phyloP scores from a whole-genome alignment of 2,888 invertebrate genomes.

The Minunthozetes semirufus region DNA sequence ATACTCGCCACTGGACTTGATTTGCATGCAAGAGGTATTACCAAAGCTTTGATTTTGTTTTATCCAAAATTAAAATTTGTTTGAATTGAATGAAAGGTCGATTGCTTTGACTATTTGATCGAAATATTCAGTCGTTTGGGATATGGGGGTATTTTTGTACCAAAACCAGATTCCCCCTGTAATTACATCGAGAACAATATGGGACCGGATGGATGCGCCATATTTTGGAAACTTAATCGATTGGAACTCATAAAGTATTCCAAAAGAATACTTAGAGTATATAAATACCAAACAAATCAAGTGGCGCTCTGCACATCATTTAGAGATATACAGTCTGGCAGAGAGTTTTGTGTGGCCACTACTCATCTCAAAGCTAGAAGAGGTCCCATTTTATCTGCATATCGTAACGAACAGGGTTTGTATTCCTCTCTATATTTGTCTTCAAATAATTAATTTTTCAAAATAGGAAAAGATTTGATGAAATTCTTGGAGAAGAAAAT shows the following conservation, averaged over 20 bases:
- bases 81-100: conserved; percentile 56
- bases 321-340: conserved; percentile 40
- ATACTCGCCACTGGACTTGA: conserved; percentile 59
- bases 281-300: conserved; percentile 66
- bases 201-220: conserved; percentile 71
- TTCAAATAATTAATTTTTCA: not conserved
- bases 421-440: not conserved
- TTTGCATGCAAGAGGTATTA: conserved; percentile 56
- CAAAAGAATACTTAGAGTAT: conserved; percentile 61
- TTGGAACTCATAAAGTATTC: conserved; percentile 57
- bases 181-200: conserved; percentile 63
- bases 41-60: not conserved
- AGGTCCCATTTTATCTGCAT: conserved; percentile 60
- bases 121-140: conserved; percentile 59
- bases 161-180: conserved; percentile 71
- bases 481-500: conserved; percentile 52
- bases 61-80: not conserved
- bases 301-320: conserved; percentile 47
- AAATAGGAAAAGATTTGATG: conserved; percentile 55
- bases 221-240: conserved; percentile 61
- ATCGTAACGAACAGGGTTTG: conserved; percentile 62
- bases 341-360: conserved; percentile 60
- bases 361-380: conserved; percentile 68
- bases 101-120: conserved; percentile 63
- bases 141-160: conserved; percentile 62